Conservation (phyloP, 2,113 vertebrate species). For the Odobenus rosmarus region DNA sequence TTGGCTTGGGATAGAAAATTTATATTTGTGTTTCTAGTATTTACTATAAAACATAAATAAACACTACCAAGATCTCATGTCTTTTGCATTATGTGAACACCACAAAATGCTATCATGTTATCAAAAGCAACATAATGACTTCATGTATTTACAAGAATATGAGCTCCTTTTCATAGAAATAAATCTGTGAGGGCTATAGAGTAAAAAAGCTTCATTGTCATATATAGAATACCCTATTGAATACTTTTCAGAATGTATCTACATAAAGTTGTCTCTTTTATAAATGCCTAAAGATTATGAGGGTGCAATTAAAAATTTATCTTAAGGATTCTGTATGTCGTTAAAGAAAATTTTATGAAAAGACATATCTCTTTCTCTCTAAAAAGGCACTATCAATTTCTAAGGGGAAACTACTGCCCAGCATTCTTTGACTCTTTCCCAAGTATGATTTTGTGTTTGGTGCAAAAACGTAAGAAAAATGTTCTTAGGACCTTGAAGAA, state of each 20-base stretch:
- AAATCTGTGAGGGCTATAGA: not conserved
- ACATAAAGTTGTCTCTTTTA: not conserved
- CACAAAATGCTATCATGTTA: not conserved
- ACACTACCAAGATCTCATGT: not conserved
- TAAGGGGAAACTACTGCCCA: not conserved
- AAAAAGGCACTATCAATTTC: conserved; percentile 13
- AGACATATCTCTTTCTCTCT: not conserved
- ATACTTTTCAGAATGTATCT: not conserved
- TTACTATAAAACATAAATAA: conserved; percentile 15
- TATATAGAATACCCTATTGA: not conserved
- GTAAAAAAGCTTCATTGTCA: not conserved
- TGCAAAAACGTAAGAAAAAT: not conserved
- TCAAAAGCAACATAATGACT: not conserved
- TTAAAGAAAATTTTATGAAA: conserved; percentile 30
- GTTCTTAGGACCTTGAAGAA: not conserved
- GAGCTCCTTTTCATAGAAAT: not conserved
- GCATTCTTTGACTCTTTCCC: not conserved
- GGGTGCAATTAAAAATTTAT: not conserved
- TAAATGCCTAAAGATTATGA: not conserved
- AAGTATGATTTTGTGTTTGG: not conserved
- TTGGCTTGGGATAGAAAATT: not conserved
- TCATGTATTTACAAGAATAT: not conserved
- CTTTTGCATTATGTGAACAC: not conserved
- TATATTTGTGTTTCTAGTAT: not conserved
- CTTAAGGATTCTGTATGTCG: not conserved